phyloP scores from a whole-genome alignment of 35 echinoderm and acorn worm species.

The Ophioderma brevispina region DNA sequence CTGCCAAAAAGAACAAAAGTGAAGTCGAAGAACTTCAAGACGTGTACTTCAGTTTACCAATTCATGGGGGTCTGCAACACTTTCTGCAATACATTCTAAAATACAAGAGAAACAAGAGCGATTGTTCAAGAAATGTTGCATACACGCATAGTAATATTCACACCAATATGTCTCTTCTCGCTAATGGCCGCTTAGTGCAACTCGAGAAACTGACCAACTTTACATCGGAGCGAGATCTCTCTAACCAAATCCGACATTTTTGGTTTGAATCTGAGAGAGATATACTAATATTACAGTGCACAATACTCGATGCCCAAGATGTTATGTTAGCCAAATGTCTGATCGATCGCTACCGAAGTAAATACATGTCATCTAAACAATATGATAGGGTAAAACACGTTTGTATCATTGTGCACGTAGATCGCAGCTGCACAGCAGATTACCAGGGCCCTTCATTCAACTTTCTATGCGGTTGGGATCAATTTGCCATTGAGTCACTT shows the following conservation, averaged over 20 bases:
- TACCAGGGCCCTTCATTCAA: slow-evolving; percentile 6
- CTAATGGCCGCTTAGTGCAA: background rate
- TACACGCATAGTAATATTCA: slow-evolving; percentile 40
- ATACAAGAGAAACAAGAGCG: background rate
- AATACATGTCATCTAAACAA: background rate
- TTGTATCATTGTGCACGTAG: slow-evolving; percentile 28
- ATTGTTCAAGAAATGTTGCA: background rate
- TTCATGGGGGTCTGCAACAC: slow-evolving; percentile 1
- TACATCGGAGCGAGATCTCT: slow-evolving; percentile 18
- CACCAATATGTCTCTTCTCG: background rate
- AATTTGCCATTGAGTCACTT: slow-evolving; percentile 24
- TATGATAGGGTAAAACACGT: background rate
- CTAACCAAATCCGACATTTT: slow-evolving; percentile 1
- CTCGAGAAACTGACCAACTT: slow-evolving; percentile 30
- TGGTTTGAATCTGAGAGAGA: background rate
- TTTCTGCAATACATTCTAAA: background rate
- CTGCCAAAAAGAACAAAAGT: background rate
- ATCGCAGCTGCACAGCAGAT: slow-evolving; percentile 1
- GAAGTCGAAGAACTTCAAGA: slow-evolving; percentile 12
- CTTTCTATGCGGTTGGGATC: slow-evolving; percentile 38
- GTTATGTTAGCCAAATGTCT: slow-evolving; percentile 13
- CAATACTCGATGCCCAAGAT: slow-evolving; percentile 8
- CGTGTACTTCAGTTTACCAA: background rate
- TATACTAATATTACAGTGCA: slow-evolving; percentile 25
- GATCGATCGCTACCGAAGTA: background rate